Conservation (phyloP, 2,888 invertebrate species). For the Scotopteryx bipunctaria region DNA sequence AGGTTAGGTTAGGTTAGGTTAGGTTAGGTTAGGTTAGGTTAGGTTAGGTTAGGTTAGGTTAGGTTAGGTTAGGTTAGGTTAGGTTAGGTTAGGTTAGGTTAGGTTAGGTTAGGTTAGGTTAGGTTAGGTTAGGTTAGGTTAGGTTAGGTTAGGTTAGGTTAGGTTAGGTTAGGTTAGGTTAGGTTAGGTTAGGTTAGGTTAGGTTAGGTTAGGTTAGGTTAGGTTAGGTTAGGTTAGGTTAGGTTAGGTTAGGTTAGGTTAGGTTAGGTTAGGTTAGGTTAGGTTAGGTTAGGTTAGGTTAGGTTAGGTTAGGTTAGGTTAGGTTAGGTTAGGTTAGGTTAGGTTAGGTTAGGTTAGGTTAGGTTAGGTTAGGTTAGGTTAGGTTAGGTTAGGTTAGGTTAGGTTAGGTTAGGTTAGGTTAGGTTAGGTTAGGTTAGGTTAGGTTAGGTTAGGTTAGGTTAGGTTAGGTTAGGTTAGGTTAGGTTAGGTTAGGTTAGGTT, state of each 20-base stretch:
- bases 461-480: conserved; percentile 19
- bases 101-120: no score
- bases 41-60: conserved; percentile 22
- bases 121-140: conserved; percentile 14
- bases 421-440: conserved; percentile 23
- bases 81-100: no score
- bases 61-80: conserved; percentile 23
- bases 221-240: conserved; percentile 21
- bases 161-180: conserved; percentile 18
- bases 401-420: conserved; percentile 32
- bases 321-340: conserved; percentile 27
- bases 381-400: conserved; percentile 32
- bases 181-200: conserved; percentile 22
- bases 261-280: conserved; percentile 27
- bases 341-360: conserved; percentile 24
- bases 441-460: conserved; percentile 22
- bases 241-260: conserved; percentile 28
- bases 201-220: conserved; percentile 22
- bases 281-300: conserved; percentile 27
- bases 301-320: conserved; percentile 33
- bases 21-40: conserved; percentile 23
- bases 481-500: conserved; percentile 21
- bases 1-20: conserved; percentile 20
- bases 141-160: conserved; percentile 14
- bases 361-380: no score